Base-by-base conservation (phyloP, 2,888 invertebrate species). In the Chrysodeixis includens region DNA sequence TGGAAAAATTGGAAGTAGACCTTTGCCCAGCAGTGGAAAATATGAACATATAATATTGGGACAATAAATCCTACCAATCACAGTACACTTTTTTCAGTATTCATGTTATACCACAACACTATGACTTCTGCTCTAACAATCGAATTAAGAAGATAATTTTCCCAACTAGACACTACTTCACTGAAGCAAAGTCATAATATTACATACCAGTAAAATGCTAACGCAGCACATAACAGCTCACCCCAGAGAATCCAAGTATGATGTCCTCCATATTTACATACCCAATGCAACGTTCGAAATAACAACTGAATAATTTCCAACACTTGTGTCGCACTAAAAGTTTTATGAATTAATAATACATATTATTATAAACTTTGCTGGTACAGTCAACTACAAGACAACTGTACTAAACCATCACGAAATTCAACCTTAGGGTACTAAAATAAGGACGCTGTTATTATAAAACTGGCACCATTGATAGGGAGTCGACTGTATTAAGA, bases 261-360 rank as follows among this genome's bases (percentile, higher is more conserved):
- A 16, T 18, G 18, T 49, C 18, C 9, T 20, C 18, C 40, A 49
- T 20, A 49, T 49, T 49, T 49, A 18, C 18, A 49, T 49, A 18
- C 18, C 10, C 20, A 20, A 59, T 60, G 55, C 62, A 66, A 56
- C 52, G 49, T 22, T 57, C 44, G 35, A 55, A 57, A 65, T 63
- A 64, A 67, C 62, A 72, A 32, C 16, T 54, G 30, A 35, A 14
- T 40, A 40, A 40, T 40, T 40, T 35, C 30, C 53, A 62, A 55
- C 74, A 61, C 62, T 76, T 58, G 60, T 30, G 44, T 62, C 35
- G 40, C 12, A 5, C 51, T 30, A 49, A 46, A 73, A 78, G 56
- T 68, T 75, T 18, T 54, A 30, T 20, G 26, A 78, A 78, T 78
- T 65, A 77, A 73, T 74, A 78, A 53, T 40, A 40, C n/a, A 64